Evolutionary conservation across 2,113 vertebrate species (phyloP), one percentile per base, ranked within the genome.

Genomic region (Poecilia latipinna): DNA sequence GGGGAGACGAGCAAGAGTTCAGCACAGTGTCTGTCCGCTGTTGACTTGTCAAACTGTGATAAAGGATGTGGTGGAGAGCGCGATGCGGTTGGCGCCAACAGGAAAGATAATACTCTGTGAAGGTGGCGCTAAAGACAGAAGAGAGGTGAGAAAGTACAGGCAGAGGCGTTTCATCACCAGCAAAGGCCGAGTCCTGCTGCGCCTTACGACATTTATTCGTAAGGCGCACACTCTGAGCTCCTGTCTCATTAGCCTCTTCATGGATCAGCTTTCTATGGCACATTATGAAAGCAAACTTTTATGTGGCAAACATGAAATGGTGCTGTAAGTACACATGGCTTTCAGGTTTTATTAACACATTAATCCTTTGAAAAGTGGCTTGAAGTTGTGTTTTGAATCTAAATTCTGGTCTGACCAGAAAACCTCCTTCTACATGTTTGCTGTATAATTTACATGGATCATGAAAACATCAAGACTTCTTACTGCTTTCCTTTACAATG

Each of bases 61-160:
- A 33, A 44, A 83, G 74, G 82, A 82, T 78, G 86, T 88, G 87
- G 80, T 62, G 7, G 51, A 65, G 75, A 61, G 65, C 24, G 70
- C 69, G 68, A 75, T 85, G 82, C 65, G 76, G 82, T 86, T 35
- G 65, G 67, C 63, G 29, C 70, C 22, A 61, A 82, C 83, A 75
- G 82, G 74, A 80, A 86, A 61, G 83, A 79, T 66, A 15, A 39
- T 77, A 68, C 70, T 22, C 1, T n/a, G 57, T 0, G 24, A 44
- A 72, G 78, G 48, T 64, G 75, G 24, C 11, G 75, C 74, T 32
- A 61, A 61, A 31, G 33, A 48, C 65, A 68, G 22, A 26, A 42
- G 61, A 57, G 32, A 19, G 68, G 68, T 70, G 68, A 71, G 62
- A 78, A 71, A 70, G 60, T 70, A n/a, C 26, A 31, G 12, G 72